Evolutionary conservation across 2,113 vertebrate genomes (phyloP), one percentile per base, ranked within the genome.

Genomic region (Emydocephalus ijimae): DNA sequence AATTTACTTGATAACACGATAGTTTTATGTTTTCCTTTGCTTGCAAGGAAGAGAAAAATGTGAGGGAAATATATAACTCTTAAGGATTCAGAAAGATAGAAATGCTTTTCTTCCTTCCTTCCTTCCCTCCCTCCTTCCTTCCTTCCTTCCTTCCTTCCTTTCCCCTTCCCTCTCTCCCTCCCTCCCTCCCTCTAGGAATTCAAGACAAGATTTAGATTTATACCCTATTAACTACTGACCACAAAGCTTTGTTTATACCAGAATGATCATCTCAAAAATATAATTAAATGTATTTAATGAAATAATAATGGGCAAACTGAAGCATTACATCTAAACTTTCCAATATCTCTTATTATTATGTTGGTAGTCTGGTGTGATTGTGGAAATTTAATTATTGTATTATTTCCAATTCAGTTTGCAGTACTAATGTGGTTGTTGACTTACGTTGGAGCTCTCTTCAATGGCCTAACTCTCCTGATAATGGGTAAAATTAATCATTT

Each of bases 401-500:
- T 81, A 81, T 95, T 91, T 96, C 4, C 95, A 87, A 95, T 98
- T 95, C 90, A 99, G 99, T 99, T 99, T 97, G 99, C 99, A 96
- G 99, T 99, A 94, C 98, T 99, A 97, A 99, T 99, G 99, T 99
- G 99, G 99, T 98, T 99, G 95, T 98, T 99, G 98, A 99, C 99
- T 91, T 99, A 99, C 0, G 99, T 99, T 92, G 99, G 99, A 87
- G 99, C 99, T 45, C 98, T 99, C 96, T 99, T 99, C 98, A 99
- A 99, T 39, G 99, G 99, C 96, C 98, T 99, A 97, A 99, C 99
- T 92, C 98, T 99, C 96, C 98, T 99, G 95, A 99, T 99, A 95
- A 98, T 99, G 97, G 98, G 99, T 99, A 98, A 98, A 98, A 93
- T 92, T 56, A 89, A 92, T 26, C 23, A 88, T 93, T 96, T 94